A percentile compares a stretch with the other conserved stretches of the same genome.
Evolutionary conservation across 2,113 vertebrate species (phyloP).

Genomic region (Falco punctatus): DNA sequence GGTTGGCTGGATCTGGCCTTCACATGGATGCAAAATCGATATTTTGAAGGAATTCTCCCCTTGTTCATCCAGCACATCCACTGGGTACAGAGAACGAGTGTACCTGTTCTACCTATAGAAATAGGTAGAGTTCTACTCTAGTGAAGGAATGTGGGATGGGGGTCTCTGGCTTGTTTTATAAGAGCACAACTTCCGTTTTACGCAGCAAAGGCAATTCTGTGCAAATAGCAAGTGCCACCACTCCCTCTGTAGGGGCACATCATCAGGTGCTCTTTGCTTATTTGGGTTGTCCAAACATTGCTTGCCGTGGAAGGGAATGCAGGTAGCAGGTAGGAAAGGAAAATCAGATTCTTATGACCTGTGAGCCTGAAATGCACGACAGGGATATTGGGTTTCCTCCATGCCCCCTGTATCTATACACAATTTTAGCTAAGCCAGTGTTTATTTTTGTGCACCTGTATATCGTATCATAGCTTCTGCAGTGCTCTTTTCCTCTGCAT

Average conservation of each 20-base stretch:
- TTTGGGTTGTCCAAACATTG: not conserved
- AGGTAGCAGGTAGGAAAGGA: not conserved
- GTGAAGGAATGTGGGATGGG: not conserved
- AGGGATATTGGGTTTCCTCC: not conserved
- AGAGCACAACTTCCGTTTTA: not conserved
- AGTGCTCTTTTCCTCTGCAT: not conserved
- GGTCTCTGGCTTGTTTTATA: not conserved
- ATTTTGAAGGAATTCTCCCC: not conserved
- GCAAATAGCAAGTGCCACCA: not conserved
- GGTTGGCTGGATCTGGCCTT: not conserved
- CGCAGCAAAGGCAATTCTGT: not conserved
- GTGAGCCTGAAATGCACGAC: not conserved
- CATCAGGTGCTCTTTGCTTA: not conserved
- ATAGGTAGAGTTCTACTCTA: not conserved
- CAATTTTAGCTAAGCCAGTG: not conserved
- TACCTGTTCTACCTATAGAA: not conserved
- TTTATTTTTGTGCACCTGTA: not conserved
- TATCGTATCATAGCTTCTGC: not conserved
- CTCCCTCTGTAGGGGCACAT: not conserved
- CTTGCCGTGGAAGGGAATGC: not conserved
- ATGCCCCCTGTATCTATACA: accelerated
- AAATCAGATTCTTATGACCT: not conserved
- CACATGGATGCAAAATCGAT: not conserved
- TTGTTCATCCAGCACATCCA: not conserved
- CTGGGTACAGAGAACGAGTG: not conserved